These are phyloP conservation scores for Teleiodes luculella DNA, from an alignment of 2,888 invertebrate genomes.

Conservation along the genomic window DNA sequence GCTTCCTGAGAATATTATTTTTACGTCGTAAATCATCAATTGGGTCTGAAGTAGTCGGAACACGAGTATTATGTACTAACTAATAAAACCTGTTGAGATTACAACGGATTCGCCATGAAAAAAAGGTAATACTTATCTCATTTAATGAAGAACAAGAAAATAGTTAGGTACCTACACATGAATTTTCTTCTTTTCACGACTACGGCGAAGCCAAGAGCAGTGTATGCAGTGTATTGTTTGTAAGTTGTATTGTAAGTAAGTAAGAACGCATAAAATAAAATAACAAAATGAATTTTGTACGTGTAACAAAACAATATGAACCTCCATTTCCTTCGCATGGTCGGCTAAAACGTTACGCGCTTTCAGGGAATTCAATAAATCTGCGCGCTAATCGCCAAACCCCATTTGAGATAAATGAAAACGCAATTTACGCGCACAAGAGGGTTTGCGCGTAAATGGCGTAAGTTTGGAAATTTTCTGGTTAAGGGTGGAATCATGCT, in stretches of 20 bases:
- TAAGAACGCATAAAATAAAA: too few species aligned
- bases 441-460: neutral
- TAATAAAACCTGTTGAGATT: neutral
- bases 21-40: neutral
- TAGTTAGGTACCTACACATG: too few species aligned
- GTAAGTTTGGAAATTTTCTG: neutral
- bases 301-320: too few species aligned
- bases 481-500: neutral
- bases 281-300: too few species aligned
- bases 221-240: too few species aligned
- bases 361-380: too few species aligned
- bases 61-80: neutral
- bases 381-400: conserved; percentile 3
- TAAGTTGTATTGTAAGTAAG: too few species aligned
- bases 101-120: neutral
- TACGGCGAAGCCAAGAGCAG: too few species aligned
- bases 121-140: too few species aligned
- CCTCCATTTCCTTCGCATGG: too few species aligned
- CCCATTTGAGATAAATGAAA: conserved; percentile 32
- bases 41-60: neutral
- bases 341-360: too few species aligned
- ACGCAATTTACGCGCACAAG: conserved; percentile 15
- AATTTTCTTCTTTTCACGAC: too few species aligned
- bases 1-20: neutral
- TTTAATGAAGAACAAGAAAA: neutral